Base-by-base conservation (phyloP, 2,888 invertebrate genomes). In the Buathra laborator region DNA sequence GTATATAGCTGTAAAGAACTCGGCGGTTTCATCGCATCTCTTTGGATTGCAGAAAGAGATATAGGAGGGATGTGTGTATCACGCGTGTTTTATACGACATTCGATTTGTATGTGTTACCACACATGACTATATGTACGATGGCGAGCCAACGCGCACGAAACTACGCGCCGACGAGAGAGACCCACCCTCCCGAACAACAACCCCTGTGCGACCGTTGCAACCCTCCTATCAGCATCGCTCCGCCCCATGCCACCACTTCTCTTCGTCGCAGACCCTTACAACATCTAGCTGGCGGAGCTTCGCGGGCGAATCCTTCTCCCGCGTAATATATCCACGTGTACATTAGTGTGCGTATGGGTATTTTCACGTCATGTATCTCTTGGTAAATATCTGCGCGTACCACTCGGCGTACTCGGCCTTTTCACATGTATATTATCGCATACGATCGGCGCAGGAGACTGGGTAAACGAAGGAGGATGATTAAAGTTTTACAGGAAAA, bases 181-280 rank as follows among this genome's bases (percentile, higher is more conserved):
- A 90, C 90, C 93, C 93, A 92, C 93, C 91, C 93, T 89, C 90
- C 89, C 88, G 90, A 90, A 90, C 59, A 92, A 90, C 90, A 91
- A 89, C 89, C 90, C 89, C 89, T 87, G 89, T 89, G 89, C 89
- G 90, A 89, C 89, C 91, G 91, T 90, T 91, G 90, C 91, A 92
- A 90, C 93, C 93, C 92, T 93, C 93, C 91, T 89, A 90, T 91
- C 89, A 89, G 81, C 87, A 89, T 91, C 89, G 93, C 92, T 90
- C 93, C 93, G 93, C 93, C 93, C 91, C 90, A 86, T 90, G 84
- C 92, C 88, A 90, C 90, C 89, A 89, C 91, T 89, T 37, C 89
- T 88, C 82, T 86, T 78, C 76, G 71, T 74, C 67, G 44, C 53
- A 44, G 70, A 76, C 6, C 68, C 67, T 48, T 44, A 56, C 68